These are phyloP conservation scores for Porites cylindrica DNA, from an alignment of 92 coral and sea anemone genomes.

Conservation along the genomic window DNA sequence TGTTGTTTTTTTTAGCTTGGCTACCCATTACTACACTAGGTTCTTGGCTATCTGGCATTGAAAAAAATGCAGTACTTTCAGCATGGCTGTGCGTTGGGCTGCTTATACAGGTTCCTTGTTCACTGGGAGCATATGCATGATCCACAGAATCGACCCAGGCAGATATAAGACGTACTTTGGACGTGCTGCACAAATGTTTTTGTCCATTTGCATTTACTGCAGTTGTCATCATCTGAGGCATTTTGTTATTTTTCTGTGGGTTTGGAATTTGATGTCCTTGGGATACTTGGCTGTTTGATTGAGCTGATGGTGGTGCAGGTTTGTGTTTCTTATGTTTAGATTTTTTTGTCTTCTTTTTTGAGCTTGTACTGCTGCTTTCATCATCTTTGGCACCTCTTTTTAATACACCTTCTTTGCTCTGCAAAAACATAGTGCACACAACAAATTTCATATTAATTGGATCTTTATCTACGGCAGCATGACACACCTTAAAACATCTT, in stretches of 20 bases:
- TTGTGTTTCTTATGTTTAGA: slow-evolving; percentile 21
- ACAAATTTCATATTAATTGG: not conserved
- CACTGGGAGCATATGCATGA: slow-evolving; percentile 77
- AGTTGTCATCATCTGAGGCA: slow-evolving; percentile 3
- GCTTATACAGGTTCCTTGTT: slow-evolving; percentile 63
- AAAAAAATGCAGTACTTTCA: not conserved
- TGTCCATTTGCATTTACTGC: slow-evolving; percentile 11
- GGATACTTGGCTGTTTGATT: slow-evolving; percentile 11
- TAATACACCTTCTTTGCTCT: slow-evolving; percentile 19
- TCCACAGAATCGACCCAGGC: slow-evolving; percentile 78
- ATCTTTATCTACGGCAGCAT: no score
- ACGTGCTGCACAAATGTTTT: slow-evolving; percentile 17
- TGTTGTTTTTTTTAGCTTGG: not conserved
- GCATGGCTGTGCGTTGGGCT: slow-evolving; percentile 10
- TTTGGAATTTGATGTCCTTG: not conserved
- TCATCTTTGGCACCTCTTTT: slow-evolving; percentile 8
- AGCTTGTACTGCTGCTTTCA: not conserved
- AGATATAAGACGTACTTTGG: slow-evolving; percentile 66
- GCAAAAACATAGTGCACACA: not conserved
- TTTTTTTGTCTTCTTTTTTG: slow-evolving; percentile 32
- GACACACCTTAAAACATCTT: no score
- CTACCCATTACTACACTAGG: not conserved
- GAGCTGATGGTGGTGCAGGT: not conserved
- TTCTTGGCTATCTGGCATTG: not conserved
- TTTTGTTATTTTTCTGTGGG: not conserved